These are phyloP conservation scores for Lissonota sp. DNA, from an alignment of 2,888 invertebrate species.

Conservation along the genomic window DNA sequence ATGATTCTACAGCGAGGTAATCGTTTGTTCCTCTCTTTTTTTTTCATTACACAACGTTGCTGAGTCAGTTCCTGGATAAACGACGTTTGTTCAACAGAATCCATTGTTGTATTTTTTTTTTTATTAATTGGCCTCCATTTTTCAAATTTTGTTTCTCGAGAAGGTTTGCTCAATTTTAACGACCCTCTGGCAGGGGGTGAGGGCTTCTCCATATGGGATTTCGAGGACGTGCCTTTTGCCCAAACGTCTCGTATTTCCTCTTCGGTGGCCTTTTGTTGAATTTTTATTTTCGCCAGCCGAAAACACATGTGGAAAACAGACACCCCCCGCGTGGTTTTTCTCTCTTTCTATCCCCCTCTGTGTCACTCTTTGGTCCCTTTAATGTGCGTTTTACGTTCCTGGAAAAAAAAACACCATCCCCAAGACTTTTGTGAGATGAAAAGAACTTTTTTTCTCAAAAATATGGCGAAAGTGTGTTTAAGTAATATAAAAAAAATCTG, in stretches of 20 bases:
- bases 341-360: constrained; percentile 7
- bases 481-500: background rate
- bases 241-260: constrained; percentile 30
- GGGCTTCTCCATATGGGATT: constrained; percentile 35
- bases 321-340: constrained; percentile 46
- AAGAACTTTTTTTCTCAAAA: background rate
- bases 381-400: constrained; percentile 21
- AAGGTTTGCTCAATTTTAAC: too few relatives aligned
- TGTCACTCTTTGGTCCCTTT: background rate
- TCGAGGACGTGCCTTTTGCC: constrained; percentile 25
- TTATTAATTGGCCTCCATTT: background rate
- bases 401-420: constrained; percentile 28
- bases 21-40: background rate
- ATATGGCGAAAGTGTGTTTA: constrained; percentile 7
- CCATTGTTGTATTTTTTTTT: background rate
- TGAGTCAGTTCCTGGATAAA: background rate
- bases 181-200: background rate
- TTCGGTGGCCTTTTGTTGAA: constrained; percentile 57
- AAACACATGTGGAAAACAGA: constrained; percentile 63
- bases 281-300: constrained; percentile 54
- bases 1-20: too few relatives aligned
- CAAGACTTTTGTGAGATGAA: constrained; percentile 5
- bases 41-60: background rate
- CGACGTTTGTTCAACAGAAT: background rate
- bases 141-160: background rate